Evolutionary conservation across 2,888 invertebrate species (phyloP).

Genomic region (Nephrotoma appendiculata): DNA sequence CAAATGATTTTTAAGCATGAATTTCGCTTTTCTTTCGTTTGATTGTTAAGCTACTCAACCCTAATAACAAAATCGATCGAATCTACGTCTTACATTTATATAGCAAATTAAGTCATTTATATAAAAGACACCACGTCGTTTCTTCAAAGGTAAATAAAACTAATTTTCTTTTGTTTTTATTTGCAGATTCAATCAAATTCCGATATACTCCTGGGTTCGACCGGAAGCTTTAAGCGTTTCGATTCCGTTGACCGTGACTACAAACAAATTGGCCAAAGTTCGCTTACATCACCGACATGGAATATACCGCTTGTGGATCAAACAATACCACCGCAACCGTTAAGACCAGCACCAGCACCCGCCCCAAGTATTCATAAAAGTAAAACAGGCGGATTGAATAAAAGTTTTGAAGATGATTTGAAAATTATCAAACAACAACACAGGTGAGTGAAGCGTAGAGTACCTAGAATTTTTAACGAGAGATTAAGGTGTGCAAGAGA

Average conservation of each 20-base stretch:
- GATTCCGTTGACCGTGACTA: constrained; percentile 45
- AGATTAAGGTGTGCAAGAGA: background rate
- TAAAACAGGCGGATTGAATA: background rate
- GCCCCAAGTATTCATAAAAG: background rate
- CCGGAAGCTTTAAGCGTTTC: constrained; percentile 49
- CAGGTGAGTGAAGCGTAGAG: background rate
- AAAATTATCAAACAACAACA: background rate
- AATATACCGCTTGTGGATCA: constrained; percentile 24
- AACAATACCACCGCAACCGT: constrained; percentile 50
- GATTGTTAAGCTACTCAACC: background rate
- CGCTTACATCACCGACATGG: constrained; percentile 28
- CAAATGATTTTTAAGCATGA: background rate
- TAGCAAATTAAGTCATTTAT: background rate
- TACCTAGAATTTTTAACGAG: too few relatives aligned
- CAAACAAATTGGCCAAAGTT: constrained; percentile 34
- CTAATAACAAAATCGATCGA: background rate
- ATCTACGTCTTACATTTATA: background rate
- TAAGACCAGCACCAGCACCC: constrained; percentile 44
- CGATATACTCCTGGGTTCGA: constrained; percentile 43
- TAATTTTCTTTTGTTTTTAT: background rate
- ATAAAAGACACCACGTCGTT: background rate
- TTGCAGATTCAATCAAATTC: constrained; percentile 48
- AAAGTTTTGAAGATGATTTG: background rate
- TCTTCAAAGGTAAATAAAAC: background rate
- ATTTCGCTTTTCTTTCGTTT: background rate